Evolutionary conservation across 2,888 invertebrate species (phyloP), one percentile per base, ranked within the genome.

Genomic region (Synergus laeviventris): DNA sequence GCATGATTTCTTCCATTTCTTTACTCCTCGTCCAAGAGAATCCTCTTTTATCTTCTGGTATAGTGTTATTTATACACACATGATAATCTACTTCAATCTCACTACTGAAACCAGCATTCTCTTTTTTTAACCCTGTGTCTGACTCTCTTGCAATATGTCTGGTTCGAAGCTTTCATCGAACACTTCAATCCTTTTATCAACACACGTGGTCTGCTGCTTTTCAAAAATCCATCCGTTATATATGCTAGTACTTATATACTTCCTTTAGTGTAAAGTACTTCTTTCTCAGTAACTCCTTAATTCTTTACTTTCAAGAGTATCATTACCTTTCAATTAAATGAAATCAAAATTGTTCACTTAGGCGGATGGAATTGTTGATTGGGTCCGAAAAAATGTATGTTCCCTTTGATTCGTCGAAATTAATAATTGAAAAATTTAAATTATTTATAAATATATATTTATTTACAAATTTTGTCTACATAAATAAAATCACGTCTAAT

Each of bases 41-140:
- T 31, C 31, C 49, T 49, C 49, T 70, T 49, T 49, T 54, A 45
- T 70, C 70, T 49, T n/a, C 45, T n/a, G 31, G 54, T 70, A 49
- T 45, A 42, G 21, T 70, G 70, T 70, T 70, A 70, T 70, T 49
- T 54, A 70, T 70, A 70, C n/a, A 11, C 49, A 8, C 24, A 66
- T 45, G 66, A 66, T 36, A 45, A 70, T 70, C 49, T 70, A 70
- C 70, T 70, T 31, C 70, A 70, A 70, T 70, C 70, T 70, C 70
- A 70, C 70, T 70, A 70, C 70, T 49, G 31, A 31, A 70, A 36
- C 31, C 70, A n/a, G 9, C 36, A 31, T 70, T 70, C 42, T 70
- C 21, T 45, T 66, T 66, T 70, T 54, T 70, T 31, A 54, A 70
- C 4, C 16, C 31, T 31, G 8, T n/a, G 49, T 70, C 45, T 1